Conservation (phyloP, 2,888 invertebrate genomes). For the Caenorhabditis panamensis region DNA sequence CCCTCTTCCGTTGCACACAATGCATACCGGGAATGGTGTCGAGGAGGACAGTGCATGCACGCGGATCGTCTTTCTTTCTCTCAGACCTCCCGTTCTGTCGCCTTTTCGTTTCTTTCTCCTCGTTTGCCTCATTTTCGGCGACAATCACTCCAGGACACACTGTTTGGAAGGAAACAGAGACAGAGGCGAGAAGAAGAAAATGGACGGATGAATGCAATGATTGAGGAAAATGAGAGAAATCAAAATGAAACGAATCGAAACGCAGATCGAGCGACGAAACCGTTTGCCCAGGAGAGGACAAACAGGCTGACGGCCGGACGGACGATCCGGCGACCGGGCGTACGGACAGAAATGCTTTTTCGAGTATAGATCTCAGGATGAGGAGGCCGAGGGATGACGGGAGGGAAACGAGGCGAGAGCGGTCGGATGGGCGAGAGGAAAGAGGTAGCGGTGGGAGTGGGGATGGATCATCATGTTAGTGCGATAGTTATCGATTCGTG, state of each 20-base stretch:
- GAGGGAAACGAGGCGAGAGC: slow-evolving; percentile 20
- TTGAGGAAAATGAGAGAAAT: neutral
- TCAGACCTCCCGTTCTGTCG: slow-evolving; percentile 11
- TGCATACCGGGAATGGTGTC: slow-evolving; percentile 21
- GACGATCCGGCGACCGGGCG: slow-evolving; percentile 8
- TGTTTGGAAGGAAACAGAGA: slow-evolving; percentile 25
- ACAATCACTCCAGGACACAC: slow-evolving; percentile 59
- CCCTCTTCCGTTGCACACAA: neutral
- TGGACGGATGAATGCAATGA: neutral
- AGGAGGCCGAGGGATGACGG: slow-evolving; percentile 9
- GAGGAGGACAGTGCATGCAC: slow-evolving; percentile 47
- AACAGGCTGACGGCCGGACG: slow-evolving; percentile 34
- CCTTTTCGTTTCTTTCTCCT: slow-evolving; percentile 21
- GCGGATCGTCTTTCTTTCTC: slow-evolving; percentile 22
- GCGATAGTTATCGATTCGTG: slow-evolving; percentile 44
- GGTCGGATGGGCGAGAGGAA: neutral
- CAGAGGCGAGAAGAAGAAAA: neutral
- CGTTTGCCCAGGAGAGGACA: slow-evolving; percentile 28
- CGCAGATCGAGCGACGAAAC: slow-evolving; percentile 31
- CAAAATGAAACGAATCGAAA: slow-evolving; percentile 23
- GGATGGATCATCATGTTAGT: slow-evolving; percentile 35
- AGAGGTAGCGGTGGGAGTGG: neutral
- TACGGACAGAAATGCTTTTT: slow-evolving; percentile 36
- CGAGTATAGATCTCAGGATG: slow-evolving; percentile 41
- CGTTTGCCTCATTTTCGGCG: slow-evolving; percentile 57